A percentile compares a stretch with the other conserved stretches of the same genome.
These are phyloP conservation scores for Anoplius nigerrimus DNA, from an alignment of 2,888 invertebrate genomes.

Conservation along the genomic window DNA sequence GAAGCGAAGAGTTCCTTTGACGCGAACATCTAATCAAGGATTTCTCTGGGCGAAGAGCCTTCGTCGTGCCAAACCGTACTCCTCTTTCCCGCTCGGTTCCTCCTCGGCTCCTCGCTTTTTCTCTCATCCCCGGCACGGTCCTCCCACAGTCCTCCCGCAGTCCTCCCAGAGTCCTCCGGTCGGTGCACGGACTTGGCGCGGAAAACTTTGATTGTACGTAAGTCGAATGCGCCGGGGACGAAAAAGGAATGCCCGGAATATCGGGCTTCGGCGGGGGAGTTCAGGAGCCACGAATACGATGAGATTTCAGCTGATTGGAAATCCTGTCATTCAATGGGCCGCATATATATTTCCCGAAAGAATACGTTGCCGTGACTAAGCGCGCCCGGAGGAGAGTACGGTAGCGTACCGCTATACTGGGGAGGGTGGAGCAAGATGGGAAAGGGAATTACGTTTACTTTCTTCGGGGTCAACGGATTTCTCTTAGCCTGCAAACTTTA, in stretches of 20 bases:
- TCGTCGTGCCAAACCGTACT: conserved; percentile 28
- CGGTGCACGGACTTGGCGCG: conserved; percentile 27
- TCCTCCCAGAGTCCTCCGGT: conserved; percentile 18
- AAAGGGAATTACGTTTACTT: conserved; percentile 13
- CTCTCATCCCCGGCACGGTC: neutral
- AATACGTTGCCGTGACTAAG: conserved; percentile 25
- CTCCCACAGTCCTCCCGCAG: conserved; percentile 14
- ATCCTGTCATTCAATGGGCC: conserved; percentile 31
- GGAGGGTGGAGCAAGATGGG: neutral
- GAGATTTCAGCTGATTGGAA: conserved; percentile 37
- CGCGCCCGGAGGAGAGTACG: conserved; percentile 7
- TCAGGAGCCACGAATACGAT: conserved; percentile 11
- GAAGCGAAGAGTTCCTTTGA: conserved; percentile 52
- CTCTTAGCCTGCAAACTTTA: no score
- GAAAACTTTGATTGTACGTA: conserved; percentile 54
- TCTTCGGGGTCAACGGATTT: neutral
- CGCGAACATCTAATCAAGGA: conserved; percentile 63
- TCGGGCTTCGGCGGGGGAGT: neutral
- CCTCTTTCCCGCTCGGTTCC: conserved; percentile 6
- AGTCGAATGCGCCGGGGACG: conserved; percentile 31
- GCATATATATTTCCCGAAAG: conserved; percentile 23
- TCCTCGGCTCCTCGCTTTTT: neutral
- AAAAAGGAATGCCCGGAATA: conserved; percentile 11
- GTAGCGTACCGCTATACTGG: no score
- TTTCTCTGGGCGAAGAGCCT: conserved; percentile 42